A percentile compares a stretch with the other conserved stretches of the same genome.
Conservation (phyloP, 1,140 invertebrate genomes). For the silkworm (Bombyx mori) region ASM3026992v2 NC_085131.1:14307001-14307500, state of each 20-base stretch:
- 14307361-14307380: slow-evolving; percentile 72
- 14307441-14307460: background rate
- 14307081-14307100: no score
- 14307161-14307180: no score
- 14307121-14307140: slow-evolving; percentile 74
- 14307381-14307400: slow-evolving; percentile 30
- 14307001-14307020: no score
- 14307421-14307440: slow-evolving; percentile 5
- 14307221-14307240: slow-evolving; percentile 74
- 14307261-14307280: no score
- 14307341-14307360: no score
- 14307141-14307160: slow-evolving; percentile 73
- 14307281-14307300: slow-evolving; percentile 59
- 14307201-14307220: slow-evolving; percentile 72
- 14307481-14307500: slow-evolving; percentile 75
- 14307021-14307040: slow-evolving; percentile 49
- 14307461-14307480: slow-evolving; percentile 73
- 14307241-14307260: slow-evolving; percentile 24
- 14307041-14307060: slow-evolving; percentile 75
- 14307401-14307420: slow-evolving; percentile 18
- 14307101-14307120: slow-evolving; percentile 12
- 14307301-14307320: slow-evolving; percentile 75
- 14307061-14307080: slow-evolving; percentile 63
- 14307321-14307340: slow-evolving; percentile 66
- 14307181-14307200: no score